A percentile compares a stretch with the other conserved stretches of the same genome.
Evolutionary conservation across 2,888 invertebrate species (phyloP).

Genomic region (Oscheius onirici): DNA sequence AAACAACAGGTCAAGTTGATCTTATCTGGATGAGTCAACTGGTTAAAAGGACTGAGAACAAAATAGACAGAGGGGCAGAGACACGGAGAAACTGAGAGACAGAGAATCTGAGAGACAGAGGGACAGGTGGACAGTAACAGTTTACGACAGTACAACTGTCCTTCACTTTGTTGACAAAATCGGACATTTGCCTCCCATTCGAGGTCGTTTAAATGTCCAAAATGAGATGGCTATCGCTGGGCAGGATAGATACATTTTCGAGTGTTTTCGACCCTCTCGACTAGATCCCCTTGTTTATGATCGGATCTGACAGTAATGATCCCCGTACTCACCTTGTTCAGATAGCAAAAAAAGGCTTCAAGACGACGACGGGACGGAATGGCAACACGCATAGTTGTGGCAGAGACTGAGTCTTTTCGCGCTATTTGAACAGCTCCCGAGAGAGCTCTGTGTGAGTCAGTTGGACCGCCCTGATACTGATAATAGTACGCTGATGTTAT

Average conservation of each 20-base stretch:
- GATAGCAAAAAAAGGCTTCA: background rate
- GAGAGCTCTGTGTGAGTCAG: background rate
- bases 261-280: too few species aligned
- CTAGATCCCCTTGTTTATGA: too few species aligned
- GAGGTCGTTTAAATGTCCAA: background rate
- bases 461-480: background rate
- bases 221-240: background rate
- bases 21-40: background rate
- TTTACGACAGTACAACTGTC: background rate
- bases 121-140: background rate
- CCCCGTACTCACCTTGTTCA: constrained; percentile 4
- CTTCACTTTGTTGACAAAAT: too few species aligned
- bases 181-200: background rate
- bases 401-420: background rate
- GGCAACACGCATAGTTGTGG: constrained; percentile 19
- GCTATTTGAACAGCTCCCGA: constrained; percentile 9
- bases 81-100: background rate
- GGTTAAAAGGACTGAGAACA: background rate
- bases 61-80: background rate
- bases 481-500: constrained; percentile 15
- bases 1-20: too few species aligned
- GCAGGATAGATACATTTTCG: too few species aligned
- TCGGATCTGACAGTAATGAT: too few species aligned
- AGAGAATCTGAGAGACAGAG: background rate
- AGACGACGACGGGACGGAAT: constrained; percentile 13